A percentile compares a stretch with the other conserved stretches of the same genome.
These are phyloP conservation scores for Papilio polyxenes DNA, from an alignment of 1,140 invertebrate species.

Conservation along the genomic window DNA sequence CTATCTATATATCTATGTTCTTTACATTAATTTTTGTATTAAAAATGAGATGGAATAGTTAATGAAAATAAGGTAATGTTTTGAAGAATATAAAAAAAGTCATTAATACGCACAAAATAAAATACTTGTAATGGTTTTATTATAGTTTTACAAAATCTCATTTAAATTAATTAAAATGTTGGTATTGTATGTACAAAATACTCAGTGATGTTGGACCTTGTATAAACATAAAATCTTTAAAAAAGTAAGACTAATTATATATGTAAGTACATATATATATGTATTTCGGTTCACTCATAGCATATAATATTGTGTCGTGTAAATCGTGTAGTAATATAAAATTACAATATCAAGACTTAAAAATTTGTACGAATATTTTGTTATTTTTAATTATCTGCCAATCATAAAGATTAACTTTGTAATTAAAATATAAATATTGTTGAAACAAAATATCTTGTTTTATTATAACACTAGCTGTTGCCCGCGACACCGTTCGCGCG, in stretches of 20 bases:
- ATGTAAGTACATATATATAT: not conserved
- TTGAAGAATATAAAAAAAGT: too few species aligned
- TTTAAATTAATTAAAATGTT: not conserved
- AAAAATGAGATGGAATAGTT: too few species aligned
- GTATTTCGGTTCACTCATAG: not conserved
- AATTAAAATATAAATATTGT: constrained; percentile 69
- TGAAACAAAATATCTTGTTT: constrained; percentile 72
- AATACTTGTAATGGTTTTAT: not conserved
- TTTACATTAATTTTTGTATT: too few species aligned
- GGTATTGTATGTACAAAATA: constrained; percentile 7
- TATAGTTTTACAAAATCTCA: not conserved
- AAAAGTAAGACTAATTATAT: not conserved
- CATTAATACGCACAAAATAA: not conserved
- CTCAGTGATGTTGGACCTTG: not conserved
- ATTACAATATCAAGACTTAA: constrained; percentile 39
- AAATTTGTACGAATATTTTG: constrained; percentile 42
- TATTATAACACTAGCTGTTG: constrained; percentile 21
- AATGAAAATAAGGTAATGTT: too few species aligned
- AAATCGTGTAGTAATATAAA: constrained; percentile 34
- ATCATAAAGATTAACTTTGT: constrained; percentile 48
- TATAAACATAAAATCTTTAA: not conserved
- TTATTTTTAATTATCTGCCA: constrained; percentile 41
- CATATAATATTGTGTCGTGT: constrained; percentile 30
- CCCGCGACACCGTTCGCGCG: too few species aligned
- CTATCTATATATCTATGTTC: too few species aligned